Conservation (phyloP, 2,888 invertebrate species). For the Holacanthella duospinosa region DNA sequence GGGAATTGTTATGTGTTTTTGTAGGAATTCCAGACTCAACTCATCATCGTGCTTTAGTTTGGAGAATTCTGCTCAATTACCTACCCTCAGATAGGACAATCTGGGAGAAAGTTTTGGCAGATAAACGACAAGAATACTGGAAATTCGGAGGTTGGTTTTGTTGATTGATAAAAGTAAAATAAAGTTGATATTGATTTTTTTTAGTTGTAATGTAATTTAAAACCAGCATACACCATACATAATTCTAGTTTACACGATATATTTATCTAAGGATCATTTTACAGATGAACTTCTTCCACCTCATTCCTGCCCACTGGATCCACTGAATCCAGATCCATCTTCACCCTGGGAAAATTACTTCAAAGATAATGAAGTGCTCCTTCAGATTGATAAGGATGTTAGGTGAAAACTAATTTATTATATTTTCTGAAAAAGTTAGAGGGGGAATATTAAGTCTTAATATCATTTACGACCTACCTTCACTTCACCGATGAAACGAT, state of each 20-base stretch:
- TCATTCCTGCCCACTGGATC: constrained; percentile 73
- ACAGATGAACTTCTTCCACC: constrained; percentile 77
- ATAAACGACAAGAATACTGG: constrained; percentile 68
- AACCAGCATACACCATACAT: neutral
- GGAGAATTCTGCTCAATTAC: constrained; percentile 80
- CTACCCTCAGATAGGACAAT: constrained; percentile 57
- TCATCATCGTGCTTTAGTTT: constrained; percentile 68
- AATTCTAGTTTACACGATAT: constrained; percentile 8
- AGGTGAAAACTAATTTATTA: constrained; percentile 44
- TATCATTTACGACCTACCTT: too few relatives aligned
- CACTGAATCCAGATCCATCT: constrained; percentile 85
- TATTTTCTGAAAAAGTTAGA: neutral
- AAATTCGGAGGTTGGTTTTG: constrained; percentile 59
- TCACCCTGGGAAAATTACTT: constrained; percentile 94
- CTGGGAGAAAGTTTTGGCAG: constrained; percentile 58
- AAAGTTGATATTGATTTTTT: neutral
- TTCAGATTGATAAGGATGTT: constrained; percentile 97
- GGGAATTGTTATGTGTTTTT: too few relatives aligned
- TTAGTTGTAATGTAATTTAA: neutral
- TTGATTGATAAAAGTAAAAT: neutral
- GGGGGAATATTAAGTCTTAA: too few relatives aligned
- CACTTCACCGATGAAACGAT: too few relatives aligned
- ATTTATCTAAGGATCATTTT: too few relatives aligned
- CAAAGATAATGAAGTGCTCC: constrained; percentile 90
- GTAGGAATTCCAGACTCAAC: constrained; percentile 82